Evolutionary conservation across 30 jellyfish, hydroid and myxozoan genomes (phyloP), one percentile per base, ranked within the genome.

Genomic region (Sanderia malayensis): DNA sequence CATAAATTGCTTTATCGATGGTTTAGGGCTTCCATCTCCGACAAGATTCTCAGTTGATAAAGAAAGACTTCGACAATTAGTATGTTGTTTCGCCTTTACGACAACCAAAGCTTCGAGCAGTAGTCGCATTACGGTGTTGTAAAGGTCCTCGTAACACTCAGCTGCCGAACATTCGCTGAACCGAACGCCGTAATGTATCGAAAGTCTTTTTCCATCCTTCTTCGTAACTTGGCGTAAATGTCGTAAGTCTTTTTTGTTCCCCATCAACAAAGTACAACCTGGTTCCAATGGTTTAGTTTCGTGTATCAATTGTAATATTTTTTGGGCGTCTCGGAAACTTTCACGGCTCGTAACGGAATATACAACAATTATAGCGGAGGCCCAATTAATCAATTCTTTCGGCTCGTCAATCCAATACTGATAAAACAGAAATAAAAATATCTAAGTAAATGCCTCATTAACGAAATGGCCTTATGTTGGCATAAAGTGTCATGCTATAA

Each of bases 161-260:
- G 96, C 82, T 31, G 96, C 96, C 68, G 96, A 87, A 73, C 83
- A 75, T 74, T 87, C 96, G 79, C 58, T 58, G 52, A 70, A 87
- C 9, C 90, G 83, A 18, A 80, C 89, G 32, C 93, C 92, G 62
- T 58, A 87, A 55, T 79, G 78, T 84, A 64, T 33, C 44, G 96
- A 93, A 0, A 87, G 82, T 44, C 86, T 60, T 80, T 79, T 79
- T 1, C 95, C 96, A 49, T 87, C 96, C 33, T 71, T 64, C 52
- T 72, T 31, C 65, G 87, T 18, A 29, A 87, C 96, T 29, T 79
- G 82, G 23, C 96, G 85, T 24, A 69, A 73, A 60, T 87, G 96
- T 18, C 75, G 57, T 22, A 87, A 45, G 63, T 87, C 96, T 10
- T 70, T 79, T 57, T 87, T 87, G 81, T 87, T 87, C 28, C 96